phyloP scores from a whole-genome alignment of 2,888 invertebrate genomes.

The Cerastis rubricosa region DNA sequence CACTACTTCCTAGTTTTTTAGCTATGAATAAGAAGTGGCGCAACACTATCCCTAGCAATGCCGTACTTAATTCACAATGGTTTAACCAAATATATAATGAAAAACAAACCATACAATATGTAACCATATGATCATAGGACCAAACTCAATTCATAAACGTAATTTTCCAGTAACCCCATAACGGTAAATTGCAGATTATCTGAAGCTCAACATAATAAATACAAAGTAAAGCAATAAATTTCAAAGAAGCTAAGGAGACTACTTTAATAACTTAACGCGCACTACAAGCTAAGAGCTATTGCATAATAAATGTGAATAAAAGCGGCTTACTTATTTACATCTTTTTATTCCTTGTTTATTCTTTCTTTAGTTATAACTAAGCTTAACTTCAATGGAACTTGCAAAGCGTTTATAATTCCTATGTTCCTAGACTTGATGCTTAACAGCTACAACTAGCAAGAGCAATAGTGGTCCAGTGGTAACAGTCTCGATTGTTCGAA shows the following conservation, averaged over 20 bases:
- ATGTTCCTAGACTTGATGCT: neutral
- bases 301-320: slow-evolving; percentile 34
- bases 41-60: too few relatives aligned
- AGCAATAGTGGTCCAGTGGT: neutral
- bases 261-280: slow-evolving; percentile 13
- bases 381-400: slow-evolving; percentile 1
- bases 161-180: neutral
- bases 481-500: neutral
- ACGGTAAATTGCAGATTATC: neutral
- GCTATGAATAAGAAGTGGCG: too few relatives aligned
- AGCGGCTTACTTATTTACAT: slow-evolving; percentile 17
- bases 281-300: slow-evolving; percentile 32
- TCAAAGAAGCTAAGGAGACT: neutral
- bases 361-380: neutral
- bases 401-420: neutral
- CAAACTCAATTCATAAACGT: neutral
- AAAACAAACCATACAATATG: too few relatives aligned
- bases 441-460: neutral
- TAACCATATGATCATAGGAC: neutral
- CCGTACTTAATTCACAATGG: neutral
- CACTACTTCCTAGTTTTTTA: too few relatives aligned
- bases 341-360: neutral
- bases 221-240: slow-evolving; percentile 14
- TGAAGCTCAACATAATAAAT: neutral
- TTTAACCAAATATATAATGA: too few relatives aligned